Percentiles rank a stretch among this genome's conserved stretches.
Evolutionary conservation across 2,888 invertebrate species (phyloP).

Genomic region (Drymonia ruficornis): DNA sequence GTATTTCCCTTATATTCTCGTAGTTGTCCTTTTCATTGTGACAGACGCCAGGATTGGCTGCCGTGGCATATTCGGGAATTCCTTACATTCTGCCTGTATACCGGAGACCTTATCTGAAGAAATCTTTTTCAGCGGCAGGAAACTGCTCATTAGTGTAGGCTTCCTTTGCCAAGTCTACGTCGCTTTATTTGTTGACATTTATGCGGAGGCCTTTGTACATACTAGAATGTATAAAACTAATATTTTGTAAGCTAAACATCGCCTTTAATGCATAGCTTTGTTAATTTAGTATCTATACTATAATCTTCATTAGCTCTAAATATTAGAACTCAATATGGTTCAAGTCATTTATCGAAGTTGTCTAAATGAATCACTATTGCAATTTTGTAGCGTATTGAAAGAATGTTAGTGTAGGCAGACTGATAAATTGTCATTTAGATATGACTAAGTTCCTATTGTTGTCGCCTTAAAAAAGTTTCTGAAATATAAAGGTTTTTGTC

Average conservation of each 20-base stretch:
- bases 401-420: too few species aligned
- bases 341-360: conserved; percentile 1
- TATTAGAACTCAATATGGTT: not conserved
- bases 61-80: conserved; percentile 8
- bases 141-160: not conserved
- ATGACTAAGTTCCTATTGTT: not conserved
- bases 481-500: not conserved
- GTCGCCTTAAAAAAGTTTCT: not conserved
- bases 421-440: too few species aligned
- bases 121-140: not conserved
- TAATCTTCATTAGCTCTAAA: not conserved
- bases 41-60: not conserved
- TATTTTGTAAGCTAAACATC: not conserved
- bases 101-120: conserved; percentile 9
- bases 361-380: not conserved
- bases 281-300: too few species aligned
- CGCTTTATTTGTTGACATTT: not conserved
- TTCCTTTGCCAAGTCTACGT: not conserved
- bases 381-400: too few species aligned
- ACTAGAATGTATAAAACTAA: not conserved
- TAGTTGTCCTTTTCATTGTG: conserved; percentile 15
- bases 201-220: not conserved
- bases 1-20: conserved; percentile 9
- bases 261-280: not conserved
- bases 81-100: not conserved